Evolutionary conservation across 2,888 invertebrate genomes (phyloP), one percentile per base, ranked within the genome.

Genomic region (Amaurobius ferox): DNA sequence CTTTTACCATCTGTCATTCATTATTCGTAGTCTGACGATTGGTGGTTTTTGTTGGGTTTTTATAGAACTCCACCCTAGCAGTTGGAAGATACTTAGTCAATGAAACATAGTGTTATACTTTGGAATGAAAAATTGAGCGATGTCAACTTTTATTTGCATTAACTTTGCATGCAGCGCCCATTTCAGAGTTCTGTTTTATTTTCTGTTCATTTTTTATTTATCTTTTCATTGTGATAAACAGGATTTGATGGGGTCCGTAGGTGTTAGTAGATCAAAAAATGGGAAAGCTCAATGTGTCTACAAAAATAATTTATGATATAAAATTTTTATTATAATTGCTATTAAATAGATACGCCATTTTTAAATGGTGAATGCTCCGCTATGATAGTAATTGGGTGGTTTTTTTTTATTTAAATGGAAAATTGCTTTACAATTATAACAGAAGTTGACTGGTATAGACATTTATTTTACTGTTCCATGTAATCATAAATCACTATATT

Each of bases 1-100:
- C 83, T 85, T 40, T 72, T 39, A 77, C 70, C 77, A 77, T 77
- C 72, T 61, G 72, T 72, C 77, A 76, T 70, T 77, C 48, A 32
- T 28, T 68, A 68, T 68, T 72, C 64, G 26, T 64, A 64, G 62
- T 11, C 19, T 44, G 48, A 26, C 32, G 66, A 73, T 72, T 67
- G n/a, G 61, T 61, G 64, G 67, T 35, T 55, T 44, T 67, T 67
- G 67, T 73, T 73, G 67, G 61, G 55, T 67, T 80, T 64, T 73
- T 67, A 80, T 35, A 32, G 55, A 64, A 64, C 70, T 68, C 67
- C 73, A 66, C 80, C 67, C 66, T 64, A 35, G n/a, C 44, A 26
- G 28, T 44, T 40, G 39, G 55, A 55, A 55, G 23, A 55, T 55
- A 55, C 55, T 23, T 55, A 55, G 5, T 23, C 23, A 16, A 23